Conservation (phyloP, 64 coral and sea anemone species). For the Catalaphyllia jardinei region DNA sequence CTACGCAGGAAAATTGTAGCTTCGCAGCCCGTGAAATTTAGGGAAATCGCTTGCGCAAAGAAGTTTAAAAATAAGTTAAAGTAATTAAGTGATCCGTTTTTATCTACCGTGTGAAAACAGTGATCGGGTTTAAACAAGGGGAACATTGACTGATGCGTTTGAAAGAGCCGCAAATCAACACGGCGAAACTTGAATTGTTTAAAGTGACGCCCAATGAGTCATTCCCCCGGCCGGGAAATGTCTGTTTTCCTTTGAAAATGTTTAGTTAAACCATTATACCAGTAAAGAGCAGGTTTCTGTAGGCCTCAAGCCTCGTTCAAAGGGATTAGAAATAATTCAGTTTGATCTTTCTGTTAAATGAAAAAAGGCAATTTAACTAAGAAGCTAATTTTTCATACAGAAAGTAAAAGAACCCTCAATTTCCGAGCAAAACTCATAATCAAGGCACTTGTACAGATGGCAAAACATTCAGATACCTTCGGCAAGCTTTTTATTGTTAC, state of each 20-base stretch:
- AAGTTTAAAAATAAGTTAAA: conserved; percentile 20
- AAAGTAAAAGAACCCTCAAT: conserved; percentile 42
- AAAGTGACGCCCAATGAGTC: background rate
- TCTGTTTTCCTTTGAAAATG: conserved; percentile 68
- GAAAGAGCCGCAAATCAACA: conserved; percentile 30
- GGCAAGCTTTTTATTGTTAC: conserved; percentile 75
- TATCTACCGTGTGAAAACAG: conserved; percentile 26
- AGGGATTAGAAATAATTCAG: conserved; percentile 72
- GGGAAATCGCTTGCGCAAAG: conserved; percentile 1
- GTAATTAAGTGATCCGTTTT: conserved; percentile 41
- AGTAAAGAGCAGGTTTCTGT: conserved; percentile 53
- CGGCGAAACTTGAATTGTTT: background rate
- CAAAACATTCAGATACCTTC: conserved; percentile 83
- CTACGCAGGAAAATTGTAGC: background rate
- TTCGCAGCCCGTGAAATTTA: background rate
- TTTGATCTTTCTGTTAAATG: conserved; percentile 71
- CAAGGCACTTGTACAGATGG: conserved; percentile 65
- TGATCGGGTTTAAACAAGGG: conserved; percentile 1
- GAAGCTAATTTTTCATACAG: conserved; percentile 42
- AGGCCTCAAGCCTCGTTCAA: conserved; percentile 49
- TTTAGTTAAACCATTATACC: conserved; percentile 86
- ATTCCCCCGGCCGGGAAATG: conserved; percentile 8
- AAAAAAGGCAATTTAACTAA: conserved; percentile 32
- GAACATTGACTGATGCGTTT: background rate
- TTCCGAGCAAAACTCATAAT: conserved; percentile 66